Conservation (phyloP, 2,797 vertebrate genomes). For the Adrianichthys oophorus region DNA sequence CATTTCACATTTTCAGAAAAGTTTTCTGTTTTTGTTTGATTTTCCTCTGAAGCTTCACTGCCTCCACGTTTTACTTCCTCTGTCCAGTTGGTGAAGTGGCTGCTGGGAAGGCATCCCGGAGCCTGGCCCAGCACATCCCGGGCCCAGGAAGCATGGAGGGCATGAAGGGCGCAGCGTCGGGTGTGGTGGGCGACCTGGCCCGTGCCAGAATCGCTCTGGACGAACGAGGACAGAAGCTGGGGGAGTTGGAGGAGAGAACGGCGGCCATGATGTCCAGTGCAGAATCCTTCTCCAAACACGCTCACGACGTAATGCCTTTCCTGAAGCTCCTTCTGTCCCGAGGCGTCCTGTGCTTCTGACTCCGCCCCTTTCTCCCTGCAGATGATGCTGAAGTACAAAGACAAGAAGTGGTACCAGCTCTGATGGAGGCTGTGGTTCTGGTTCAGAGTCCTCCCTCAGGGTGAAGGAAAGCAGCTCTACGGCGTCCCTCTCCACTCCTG, state of each 20-base stretch:
- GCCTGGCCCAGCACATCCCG: conserved; percentile 97
- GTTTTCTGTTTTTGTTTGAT: too few species aligned
- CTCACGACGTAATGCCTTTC: conserved; percentile 84
- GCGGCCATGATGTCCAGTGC: conserved; percentile 96
- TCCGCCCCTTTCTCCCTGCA: conserved; percentile 48
- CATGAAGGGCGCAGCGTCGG: conserved; percentile 96
- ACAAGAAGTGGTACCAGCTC: conserved; percentile 99
- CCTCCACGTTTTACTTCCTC: background rate
- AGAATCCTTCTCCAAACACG: conserved; percentile 95
- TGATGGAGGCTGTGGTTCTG: conserved; percentile 76
- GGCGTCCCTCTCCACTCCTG: too few species aligned
- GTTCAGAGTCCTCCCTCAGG: background rate
- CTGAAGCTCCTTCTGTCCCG: background rate
- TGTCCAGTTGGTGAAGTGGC: conserved; percentile 85
- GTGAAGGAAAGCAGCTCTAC: too few species aligned
- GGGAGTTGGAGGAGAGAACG: conserved; percentile 95
- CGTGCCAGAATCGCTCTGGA: conserved; percentile 93
- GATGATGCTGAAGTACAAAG: conserved; percentile 99
- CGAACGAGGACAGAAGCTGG: conserved; percentile 95
- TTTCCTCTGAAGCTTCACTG: background rate
- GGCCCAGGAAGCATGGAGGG: conserved; percentile 96
- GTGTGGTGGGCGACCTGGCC: conserved; percentile 92
- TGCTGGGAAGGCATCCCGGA: conserved; percentile 90
- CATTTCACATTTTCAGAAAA: too few species aligned
- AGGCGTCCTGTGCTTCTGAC: background rate